Evolutionary conservation across 2,113 vertebrate genomes (phyloP).

Genomic region (Cromileptes altivelis): DNA sequence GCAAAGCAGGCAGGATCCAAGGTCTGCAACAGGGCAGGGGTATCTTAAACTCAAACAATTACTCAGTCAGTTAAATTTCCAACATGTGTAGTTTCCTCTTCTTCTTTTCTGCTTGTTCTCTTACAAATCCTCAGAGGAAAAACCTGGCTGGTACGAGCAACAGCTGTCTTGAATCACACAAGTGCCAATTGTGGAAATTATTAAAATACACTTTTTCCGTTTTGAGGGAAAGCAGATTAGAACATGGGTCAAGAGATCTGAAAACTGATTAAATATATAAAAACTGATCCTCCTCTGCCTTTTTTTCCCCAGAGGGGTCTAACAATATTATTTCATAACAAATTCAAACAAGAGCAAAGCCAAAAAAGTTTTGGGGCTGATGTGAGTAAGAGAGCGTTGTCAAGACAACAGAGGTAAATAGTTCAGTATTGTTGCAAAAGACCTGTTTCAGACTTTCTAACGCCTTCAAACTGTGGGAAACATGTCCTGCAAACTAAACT

Average conservation of each 20-base stretch:
- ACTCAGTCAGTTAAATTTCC: neutral
- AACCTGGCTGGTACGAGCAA: neutral
- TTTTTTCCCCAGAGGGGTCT: neutral
- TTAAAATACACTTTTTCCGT: neutral
- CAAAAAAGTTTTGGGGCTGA: neutral
- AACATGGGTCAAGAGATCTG: neutral
- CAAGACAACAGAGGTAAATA: constrained; percentile 1
- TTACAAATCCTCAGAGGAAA: neutral
- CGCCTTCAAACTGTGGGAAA: neutral
- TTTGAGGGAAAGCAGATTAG: neutral
- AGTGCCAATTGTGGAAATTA: neutral
- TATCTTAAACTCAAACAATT: constrained; percentile 10
- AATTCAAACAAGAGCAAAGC: neutral
- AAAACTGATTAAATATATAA: neutral
- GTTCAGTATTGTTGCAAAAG: neutral
- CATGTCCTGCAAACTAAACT: neutral
- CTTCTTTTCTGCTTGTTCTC: neutral
- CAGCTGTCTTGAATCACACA: constrained; percentile 22
- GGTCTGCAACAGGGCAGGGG: constrained; percentile 24
- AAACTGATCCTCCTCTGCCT: neutral
- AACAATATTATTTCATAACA: neutral
- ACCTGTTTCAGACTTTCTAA: neutral
- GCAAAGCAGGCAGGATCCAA: constrained; percentile 41
- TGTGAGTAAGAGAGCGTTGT: neutral
- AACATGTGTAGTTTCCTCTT: constrained; percentile 33